These are phyloP conservation scores for Volucella bombylans DNA, from an alignment of 2,888 invertebrate genomes.

Conservation along the genomic window DNA sequence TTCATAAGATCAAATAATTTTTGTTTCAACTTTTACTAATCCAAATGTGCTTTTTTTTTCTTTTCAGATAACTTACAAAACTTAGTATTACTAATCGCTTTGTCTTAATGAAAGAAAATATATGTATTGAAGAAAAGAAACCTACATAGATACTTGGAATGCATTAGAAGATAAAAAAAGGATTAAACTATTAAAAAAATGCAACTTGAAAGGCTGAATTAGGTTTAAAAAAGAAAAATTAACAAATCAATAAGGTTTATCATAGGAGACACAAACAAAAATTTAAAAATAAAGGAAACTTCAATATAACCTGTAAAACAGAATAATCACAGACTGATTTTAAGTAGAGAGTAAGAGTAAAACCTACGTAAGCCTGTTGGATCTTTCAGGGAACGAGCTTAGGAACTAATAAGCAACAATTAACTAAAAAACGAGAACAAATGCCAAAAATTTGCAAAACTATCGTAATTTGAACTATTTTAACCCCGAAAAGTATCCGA, in stretches of 20 bases:
- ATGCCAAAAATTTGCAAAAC: constrained; percentile 65
- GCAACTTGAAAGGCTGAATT: constrained; percentile 75
- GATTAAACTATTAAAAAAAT: constrained; percentile 61
- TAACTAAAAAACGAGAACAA: constrained; percentile 46
- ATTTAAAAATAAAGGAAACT: constrained; percentile 13
- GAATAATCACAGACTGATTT: constrained; percentile 76
- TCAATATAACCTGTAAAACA: constrained; percentile 61
- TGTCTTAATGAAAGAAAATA: constrained; percentile 8
- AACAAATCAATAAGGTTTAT: constrained; percentile 33
- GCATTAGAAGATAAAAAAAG: constrained; percentile 67
- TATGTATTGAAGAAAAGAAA: neutral
- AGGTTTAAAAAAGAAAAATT: constrained; percentile 70
- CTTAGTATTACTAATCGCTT: constrained; percentile 58
- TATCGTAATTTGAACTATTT: constrained; percentile 36
- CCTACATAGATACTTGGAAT: constrained; percentile 54
- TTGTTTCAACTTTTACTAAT: neutral
- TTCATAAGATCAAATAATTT: neutral
- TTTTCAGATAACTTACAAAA: constrained; percentile 58
- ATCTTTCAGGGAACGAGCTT: constrained; percentile 23
- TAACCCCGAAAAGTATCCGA: constrained; percentile 11
- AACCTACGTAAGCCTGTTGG: constrained; percentile 50
- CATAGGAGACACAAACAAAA: neutral
- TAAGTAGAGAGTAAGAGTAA: constrained; percentile 67
- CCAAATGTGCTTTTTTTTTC: neutral
- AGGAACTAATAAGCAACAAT: constrained; percentile 36